Base-by-base conservation (phyloP, 1,140 invertebrate genomes). In the Andrena cerasifolii region DNA sequence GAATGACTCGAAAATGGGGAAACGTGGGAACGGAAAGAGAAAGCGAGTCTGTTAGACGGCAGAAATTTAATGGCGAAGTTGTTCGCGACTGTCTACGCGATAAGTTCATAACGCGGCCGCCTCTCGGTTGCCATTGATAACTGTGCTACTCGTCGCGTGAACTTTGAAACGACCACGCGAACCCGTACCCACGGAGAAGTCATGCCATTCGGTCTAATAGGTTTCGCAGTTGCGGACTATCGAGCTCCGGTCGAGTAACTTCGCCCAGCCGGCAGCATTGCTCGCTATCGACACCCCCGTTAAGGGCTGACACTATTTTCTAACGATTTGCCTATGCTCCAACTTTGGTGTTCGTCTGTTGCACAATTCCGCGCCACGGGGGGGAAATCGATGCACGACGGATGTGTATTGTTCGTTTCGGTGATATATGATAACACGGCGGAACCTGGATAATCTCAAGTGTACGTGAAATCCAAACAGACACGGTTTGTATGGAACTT, bases 1-100 rank as follows among this genome's bases (percentile, higher is more conserved):
- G 16, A 40, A 28, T 1, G 24, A 2, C 16, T 58, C 7, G 10
- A 14, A 40, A 31, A 5, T 33, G 7, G 18, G 16, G 18, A 31
- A 43, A 43, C 12, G n/a, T 3, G 5, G 10, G 5, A 16, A 66
- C n/a, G 10, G 0, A 54, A 45, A 49, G 24, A 24, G 16, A 7
- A 26, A 51, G 26, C 33, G 56, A 66, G 59, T 66, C 28, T 58
- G 65, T 51, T 58, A 66, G 62, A 74, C 45, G 43, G 12, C 53
- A 31, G 63, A 82, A 83, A 58, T 78, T 83, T 74, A 78, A 78
- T 78, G 73, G 73, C 63, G 51, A 80, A 80, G 78, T 78, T 83
- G 66, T 81, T 36, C 58, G 78, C 66, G 58, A 80, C 66, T 83
- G 73, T 80, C 66, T 80, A 54, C 40, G 73, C 58, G 81, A 83